Evolutionary conservation across 2,888 invertebrate genomes (phyloP).

Genomic region (Coleophora deauratella): DNA sequence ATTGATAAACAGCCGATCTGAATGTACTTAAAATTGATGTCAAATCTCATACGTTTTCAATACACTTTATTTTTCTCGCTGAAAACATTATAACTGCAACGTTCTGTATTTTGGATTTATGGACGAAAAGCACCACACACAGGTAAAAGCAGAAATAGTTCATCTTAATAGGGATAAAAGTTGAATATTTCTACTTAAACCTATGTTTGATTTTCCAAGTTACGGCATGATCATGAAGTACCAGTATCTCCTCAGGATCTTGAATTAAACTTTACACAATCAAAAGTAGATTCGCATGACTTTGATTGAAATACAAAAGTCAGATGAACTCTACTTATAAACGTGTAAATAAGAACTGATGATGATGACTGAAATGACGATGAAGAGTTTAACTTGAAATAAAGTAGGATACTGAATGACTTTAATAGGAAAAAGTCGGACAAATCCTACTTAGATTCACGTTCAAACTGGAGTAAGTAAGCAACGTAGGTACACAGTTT

Average conservation of each 20-base stretch:
- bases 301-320: slow-evolving; percentile 17
- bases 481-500: no score
- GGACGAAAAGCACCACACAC: background rate
- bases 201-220: no score
- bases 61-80: no score
- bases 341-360: slow-evolving; percentile 11
- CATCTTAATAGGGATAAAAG: slow-evolving; percentile 4
- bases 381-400: slow-evolving; percentile 5
- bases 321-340: slow-evolving; percentile 27
- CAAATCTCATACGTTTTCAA: slow-evolving; percentile 6
- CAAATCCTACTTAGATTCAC: slow-evolving; percentile 28
- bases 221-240: no score
- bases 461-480: slow-evolving; percentile 7
- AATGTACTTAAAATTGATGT: slow-evolving; percentile 40
- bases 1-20: slow-evolving; percentile 26
- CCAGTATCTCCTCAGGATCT: no score
- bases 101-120: no score
- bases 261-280: no score
- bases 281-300: no score
- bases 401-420: slow-evolving; percentile 4
- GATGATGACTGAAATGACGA: no score
- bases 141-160: slow-evolving; percentile 3
- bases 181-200: no score
- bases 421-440: slow-evolving; percentile 18
- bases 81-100: no score